These are phyloP conservation scores for Melanotaenia maccullochi DNA, from an alignment of 2,797 vertebrate species.

Conservation along the genomic window DNA sequence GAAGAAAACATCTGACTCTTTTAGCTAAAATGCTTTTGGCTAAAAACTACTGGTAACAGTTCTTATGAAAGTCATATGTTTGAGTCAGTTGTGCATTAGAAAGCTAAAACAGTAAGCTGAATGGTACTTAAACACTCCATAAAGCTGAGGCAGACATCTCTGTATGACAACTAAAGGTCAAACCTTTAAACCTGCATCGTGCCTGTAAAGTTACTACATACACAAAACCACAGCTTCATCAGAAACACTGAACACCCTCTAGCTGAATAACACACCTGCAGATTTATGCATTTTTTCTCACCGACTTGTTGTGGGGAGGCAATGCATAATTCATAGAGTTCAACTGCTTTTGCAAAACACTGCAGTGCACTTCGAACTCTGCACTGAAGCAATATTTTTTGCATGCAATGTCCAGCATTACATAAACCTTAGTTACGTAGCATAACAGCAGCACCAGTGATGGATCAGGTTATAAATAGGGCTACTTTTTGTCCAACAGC, in stretches of 20 bases:
- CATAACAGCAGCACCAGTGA: slow-evolving; percentile 53
- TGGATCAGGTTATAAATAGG: slow-evolving; percentile 73
- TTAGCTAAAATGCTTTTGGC: no score
- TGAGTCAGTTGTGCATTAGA: not conserved
- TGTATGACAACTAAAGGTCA: no score
- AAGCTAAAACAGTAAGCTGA: not conserved
- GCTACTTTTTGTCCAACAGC: slow-evolving; percentile 54
- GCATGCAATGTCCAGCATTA: slow-evolving; percentile 52
- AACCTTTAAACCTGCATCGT: no score
- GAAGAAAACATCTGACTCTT: not conserved
- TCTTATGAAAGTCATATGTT: no score
- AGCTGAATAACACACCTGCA: slow-evolving; percentile 16
- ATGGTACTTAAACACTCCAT: not conserved
- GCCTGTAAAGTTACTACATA: no score
- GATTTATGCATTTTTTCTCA: slow-evolving; percentile 26
- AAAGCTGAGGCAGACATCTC: not conserved
- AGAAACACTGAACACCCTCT: no score
- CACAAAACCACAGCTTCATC: no score
- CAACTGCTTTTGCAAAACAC: slow-evolving; percentile 43
- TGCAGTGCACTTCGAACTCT: slow-evolving; percentile 42
- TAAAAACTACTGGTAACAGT: no score
- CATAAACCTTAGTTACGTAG: slow-evolving; percentile 49
- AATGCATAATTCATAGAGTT: slow-evolving; percentile 62
- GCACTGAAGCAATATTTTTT: slow-evolving; percentile 38
- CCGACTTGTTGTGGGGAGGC: slow-evolving; percentile 41